Base-by-base conservation (phyloP, 92 coral and sea anemone genomes). In the Umimayanthus chanpuru region DNA sequence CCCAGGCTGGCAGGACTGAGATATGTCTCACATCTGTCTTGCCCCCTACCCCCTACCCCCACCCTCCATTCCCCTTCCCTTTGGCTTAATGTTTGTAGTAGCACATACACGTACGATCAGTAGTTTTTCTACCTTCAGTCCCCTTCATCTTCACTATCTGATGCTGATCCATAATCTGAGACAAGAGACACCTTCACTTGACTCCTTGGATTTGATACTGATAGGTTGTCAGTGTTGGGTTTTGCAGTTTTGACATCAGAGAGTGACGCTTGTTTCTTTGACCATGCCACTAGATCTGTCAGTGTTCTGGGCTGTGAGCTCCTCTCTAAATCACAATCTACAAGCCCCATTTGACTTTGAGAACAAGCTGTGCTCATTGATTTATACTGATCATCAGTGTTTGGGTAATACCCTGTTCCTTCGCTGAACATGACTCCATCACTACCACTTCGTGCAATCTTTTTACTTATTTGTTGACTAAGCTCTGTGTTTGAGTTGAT, bases 201-300 rank as follows among this genome's bases (percentile, higher is more conserved):
- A 67, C 21, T 71, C 71, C 26, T 36, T 41, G 77, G 68, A 29
- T 36, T 53, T 49, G 76, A 25, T 70, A 28, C 36, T 23, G 25
- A 14, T 15, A 11, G 15, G 53, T 10, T 82, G 66, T 10, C 18
- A 21, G 82, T 32, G 53, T 64, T 78, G 25, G 70, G 66, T 2
- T 29, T 44, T 18, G 50, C 49, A 30, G 66, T 25, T 25, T 64
- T 58, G 10, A 4, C n/a, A 23, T 76, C 44, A 29, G 44, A 25
- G 16, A 81, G 81, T 20, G 89, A 80, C 12, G 90, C 93, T 88
- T 95, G 98, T 32, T 93, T 88, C 82, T 92, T 90, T 36, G 98
- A 95, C 98, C 98, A 95, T 75, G 91, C 91, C 25, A 95, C 94
- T 64, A 95, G 89, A 86, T 95, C 98, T 72, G 93, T 25, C 12